These are phyloP conservation scores for Hiodon tergisus DNA, from an alignment of 2,113 vertebrate genomes.

Conservation along the genomic window DNA sequence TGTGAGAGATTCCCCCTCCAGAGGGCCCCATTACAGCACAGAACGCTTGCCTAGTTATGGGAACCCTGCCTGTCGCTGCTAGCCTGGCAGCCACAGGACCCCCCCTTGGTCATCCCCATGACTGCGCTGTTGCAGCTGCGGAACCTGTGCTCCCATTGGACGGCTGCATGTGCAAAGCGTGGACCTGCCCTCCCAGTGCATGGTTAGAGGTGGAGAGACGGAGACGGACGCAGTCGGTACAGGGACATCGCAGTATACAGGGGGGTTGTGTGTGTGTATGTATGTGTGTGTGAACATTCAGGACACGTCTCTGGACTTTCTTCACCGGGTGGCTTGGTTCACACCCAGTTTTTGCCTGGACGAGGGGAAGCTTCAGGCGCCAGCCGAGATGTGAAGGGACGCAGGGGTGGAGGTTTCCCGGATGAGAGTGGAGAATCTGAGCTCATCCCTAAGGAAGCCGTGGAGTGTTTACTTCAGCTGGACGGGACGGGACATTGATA, in stretches of 20 bases:
- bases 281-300: neutral
- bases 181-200: neutral
- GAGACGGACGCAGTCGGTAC: too few relatives aligned
- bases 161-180: neutral
- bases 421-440: neutral
- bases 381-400: neutral
- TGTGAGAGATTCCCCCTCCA: neutral
- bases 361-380: neutral
- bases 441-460: neutral
- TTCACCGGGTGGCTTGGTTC: neutral
- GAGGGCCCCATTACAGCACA: neutral
- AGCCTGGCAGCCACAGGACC: neutral
- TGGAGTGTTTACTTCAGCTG: neutral
- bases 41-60: too few relatives aligned
- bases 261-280: too few relatives aligned
- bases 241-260: too few relatives aligned
- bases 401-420: neutral
- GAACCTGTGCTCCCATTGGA: neutral
- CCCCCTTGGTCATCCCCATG: neutral
- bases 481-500: neutral
- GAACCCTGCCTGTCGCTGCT: neutral
- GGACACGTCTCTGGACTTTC: neutral
- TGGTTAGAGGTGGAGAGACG: too few relatives aligned
- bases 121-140: neutral
- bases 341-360: too few relatives aligned